phyloP scores from a whole-genome alignment of 2,113 vertebrate genomes.

The Campylorhamphus procurvoides region DNA sequence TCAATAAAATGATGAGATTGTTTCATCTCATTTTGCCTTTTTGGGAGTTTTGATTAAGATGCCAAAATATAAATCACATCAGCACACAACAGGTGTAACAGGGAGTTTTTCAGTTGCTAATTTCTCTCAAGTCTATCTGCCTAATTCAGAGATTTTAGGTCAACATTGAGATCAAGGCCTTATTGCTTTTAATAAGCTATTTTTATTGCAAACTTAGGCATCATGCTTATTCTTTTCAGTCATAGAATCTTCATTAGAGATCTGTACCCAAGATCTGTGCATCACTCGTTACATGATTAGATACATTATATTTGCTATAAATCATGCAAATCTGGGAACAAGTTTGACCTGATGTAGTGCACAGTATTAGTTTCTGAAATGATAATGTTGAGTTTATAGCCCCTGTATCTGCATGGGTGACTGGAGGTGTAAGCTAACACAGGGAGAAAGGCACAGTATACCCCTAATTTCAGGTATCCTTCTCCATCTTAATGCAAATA shows the following conservation, averaged over 20 bases:
- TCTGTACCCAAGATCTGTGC: not conserved
- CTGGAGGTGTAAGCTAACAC: not conserved
- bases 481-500: constrained; percentile 34
- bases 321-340: not conserved
- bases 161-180: not conserved
- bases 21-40: not conserved
- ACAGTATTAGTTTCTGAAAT: not conserved
- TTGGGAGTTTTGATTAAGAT: not conserved
- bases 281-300: not conserved
- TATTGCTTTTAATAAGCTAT: not conserved
- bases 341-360: not conserved
- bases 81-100: accelerated
- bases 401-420: not conserved
- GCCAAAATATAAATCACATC: not conserved
- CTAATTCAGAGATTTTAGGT: not conserved
- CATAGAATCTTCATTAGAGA: not conserved
- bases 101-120: not conserved
- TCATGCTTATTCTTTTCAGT: not conserved
- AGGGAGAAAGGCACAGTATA: not conserved
- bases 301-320: not conserved
- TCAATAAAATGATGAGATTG: not conserved
- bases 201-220: not conserved
- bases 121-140: not conserved
- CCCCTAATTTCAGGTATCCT: not conserved
- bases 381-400: not conserved